Conservation (phyloP, 2,888 invertebrate genomes). For the Euplagia quadripunctaria region DNA sequence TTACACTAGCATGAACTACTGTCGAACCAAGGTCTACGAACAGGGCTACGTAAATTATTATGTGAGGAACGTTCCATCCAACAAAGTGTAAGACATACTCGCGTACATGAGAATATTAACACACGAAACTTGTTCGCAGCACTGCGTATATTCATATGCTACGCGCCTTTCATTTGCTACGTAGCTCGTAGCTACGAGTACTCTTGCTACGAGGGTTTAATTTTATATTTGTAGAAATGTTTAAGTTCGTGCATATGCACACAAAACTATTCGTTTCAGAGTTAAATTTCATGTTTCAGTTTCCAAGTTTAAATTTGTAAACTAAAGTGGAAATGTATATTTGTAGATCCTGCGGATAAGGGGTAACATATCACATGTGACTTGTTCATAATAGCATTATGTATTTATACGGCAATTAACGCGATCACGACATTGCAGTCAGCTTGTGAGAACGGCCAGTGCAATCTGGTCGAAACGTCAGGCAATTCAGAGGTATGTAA, state of each 20-base stretch:
- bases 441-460: too few relatives aligned
- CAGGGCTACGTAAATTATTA: neutral
- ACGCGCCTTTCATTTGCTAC: conserved; percentile 2
- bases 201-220: conserved; percentile 6
- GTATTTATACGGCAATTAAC: too few relatives aligned
- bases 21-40: neutral
- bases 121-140: conserved; percentile 15
- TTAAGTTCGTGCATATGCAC: conserved; percentile 18
- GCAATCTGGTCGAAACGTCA: too few relatives aligned
- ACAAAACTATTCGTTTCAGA: conserved; percentile 10
- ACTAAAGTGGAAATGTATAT: conserved; percentile 19
- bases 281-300: conserved; percentile 19
- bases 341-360: conserved; percentile 4
- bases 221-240: conserved; percentile 24
- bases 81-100: neutral
- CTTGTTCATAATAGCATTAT: neutral
- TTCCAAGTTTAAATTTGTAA: conserved; percentile 18
- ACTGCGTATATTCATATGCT: conserved; percentile 1
- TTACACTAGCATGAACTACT: neutral
- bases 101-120: conserved; percentile 7
- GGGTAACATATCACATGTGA: neutral
- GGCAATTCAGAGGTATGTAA: too few relatives aligned
- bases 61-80: neutral
- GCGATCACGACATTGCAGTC: too few relatives aligned
- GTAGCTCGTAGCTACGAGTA: neutral